phyloP scores from a whole-genome alignment of 2,113 vertebrate species.

The Onychostruthus taczanowskii region DNA sequence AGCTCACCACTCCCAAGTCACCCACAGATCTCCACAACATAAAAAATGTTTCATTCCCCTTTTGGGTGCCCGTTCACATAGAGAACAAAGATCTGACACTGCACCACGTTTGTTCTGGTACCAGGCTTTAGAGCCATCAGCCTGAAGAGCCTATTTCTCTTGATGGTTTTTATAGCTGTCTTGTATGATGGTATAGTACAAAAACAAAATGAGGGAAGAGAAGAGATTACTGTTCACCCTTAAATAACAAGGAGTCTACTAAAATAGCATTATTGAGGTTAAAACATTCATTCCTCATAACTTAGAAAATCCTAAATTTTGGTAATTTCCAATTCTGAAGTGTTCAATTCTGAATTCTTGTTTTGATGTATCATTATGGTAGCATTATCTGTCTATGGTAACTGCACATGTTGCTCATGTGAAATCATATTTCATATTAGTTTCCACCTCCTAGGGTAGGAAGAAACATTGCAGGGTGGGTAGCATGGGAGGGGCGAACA shows the following conservation, averaged over 20 bases:
- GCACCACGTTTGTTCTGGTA: background rate
- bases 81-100: background rate
- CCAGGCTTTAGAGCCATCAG: background rate
- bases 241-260: background rate
- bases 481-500: too few relatives aligned
- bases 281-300: background rate
- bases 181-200: background rate
- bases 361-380: fast-evolving
- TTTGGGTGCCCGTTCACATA: background rate
- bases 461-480: background rate
- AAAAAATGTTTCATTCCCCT: background rate
- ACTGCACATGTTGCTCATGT: background rate
- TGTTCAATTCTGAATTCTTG: background rate
- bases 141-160: background rate
- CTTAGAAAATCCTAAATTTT: background rate
- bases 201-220: background rate
- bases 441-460: background rate
- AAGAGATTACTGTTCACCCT: background rate
- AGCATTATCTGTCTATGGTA: background rate
- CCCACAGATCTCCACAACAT: background rate
- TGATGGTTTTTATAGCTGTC: background rate
- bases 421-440: background rate
- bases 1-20: background rate
- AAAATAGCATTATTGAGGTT: background rate
- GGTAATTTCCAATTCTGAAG: background rate